Conservation (phyloP, 2,888 invertebrate species). For the Drosophila formosana region DNA sequence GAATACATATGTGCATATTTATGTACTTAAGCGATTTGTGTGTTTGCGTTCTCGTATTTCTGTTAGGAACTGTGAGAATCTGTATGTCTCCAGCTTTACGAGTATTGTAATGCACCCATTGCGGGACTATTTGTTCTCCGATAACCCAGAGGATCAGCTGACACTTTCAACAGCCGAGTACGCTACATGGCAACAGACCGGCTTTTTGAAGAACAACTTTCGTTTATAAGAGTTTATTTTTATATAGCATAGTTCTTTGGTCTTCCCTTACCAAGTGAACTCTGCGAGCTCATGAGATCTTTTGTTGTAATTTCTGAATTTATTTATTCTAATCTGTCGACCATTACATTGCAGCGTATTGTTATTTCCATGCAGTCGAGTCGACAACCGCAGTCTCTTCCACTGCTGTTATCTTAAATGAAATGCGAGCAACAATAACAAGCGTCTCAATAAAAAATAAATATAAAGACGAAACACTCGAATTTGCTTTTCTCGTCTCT, state of each 20-base stretch:
- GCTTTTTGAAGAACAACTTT: background rate
- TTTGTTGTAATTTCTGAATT: background rate
- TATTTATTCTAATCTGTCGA: background rate
- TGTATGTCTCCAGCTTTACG: slow-evolving; percentile 6
- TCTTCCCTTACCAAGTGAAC: background rate
- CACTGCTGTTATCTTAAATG: slow-evolving; percentile 46
- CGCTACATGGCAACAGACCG: slow-evolving; percentile 11
- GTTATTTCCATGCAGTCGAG: background rate
- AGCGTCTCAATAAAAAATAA: slow-evolving; percentile 16
- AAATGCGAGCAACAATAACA: slow-evolving; percentile 46
- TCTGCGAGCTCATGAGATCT: background rate
- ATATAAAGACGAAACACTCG: slow-evolving; percentile 23
- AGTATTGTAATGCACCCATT: slow-evolving; percentile 27
- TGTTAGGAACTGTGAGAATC: slow-evolving; percentile 14
- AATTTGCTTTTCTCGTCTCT: slow-evolving; percentile 39
- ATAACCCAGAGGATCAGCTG: slow-evolving; percentile 52
- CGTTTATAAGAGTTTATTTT: background rate
- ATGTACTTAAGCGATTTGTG: slow-evolving; percentile 16
- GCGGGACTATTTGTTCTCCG: slow-evolving; percentile 15
- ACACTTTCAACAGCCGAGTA: slow-evolving; percentile 4
- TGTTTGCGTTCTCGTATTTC: slow-evolving; percentile 17
- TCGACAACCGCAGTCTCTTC: slow-evolving; percentile 2
- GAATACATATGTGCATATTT: background rate
- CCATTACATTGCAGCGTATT: slow-evolving; percentile 16
- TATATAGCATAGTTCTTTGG: slow-evolving; percentile 30